A percentile compares a stretch with the other conserved stretches of the same genome.
Evolutionary conservation across 2,113 vertebrate species (phyloP).

Genomic region (Phalacrocorax pelagicus): DNA sequence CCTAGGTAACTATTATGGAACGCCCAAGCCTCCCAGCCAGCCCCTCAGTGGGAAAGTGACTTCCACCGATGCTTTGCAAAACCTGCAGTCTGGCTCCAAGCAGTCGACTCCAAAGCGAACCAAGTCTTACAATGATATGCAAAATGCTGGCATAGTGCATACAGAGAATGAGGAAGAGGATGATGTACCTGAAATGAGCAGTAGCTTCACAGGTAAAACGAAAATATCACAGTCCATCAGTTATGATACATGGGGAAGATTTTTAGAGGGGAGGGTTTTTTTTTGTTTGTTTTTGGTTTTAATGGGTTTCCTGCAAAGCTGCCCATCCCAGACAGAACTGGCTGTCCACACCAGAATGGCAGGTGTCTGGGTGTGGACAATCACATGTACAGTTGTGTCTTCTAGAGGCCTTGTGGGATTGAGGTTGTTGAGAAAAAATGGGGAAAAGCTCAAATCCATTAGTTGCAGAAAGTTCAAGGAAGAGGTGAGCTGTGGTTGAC

Average conservation of each 20-base stretch:
- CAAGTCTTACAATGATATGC: conserved; percentile 99
- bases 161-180: conserved; percentile 93
- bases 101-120: conserved; percentile 91
- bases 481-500: background rate
- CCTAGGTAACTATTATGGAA: conserved; percentile 99
- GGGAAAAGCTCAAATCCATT: background rate
- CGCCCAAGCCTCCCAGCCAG: conserved; percentile 97
- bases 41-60: conserved; percentile 96
- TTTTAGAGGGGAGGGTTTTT: background rate
- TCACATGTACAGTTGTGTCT: background rate
- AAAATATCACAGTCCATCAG: rapidly evolving
- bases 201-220: conserved; percentile 95
- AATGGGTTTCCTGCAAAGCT: background rate
- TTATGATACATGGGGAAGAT: background rate
- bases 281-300: background rate
- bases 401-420: background rate
- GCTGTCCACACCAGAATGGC: background rate
- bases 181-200: conserved; percentile 97
- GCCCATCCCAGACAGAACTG: background rate
- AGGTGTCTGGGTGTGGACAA: background rate
- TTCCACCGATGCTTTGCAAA: conserved; percentile 92
- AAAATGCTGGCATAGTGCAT: conserved; percentile 98
- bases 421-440: background rate
- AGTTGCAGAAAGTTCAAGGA: background rate
- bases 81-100: conserved; percentile 89